Percentiles rank a stretch among this genome's conserved stretches.
Evolutionary conservation across 2,113 vertebrate species (phyloP).

Genomic region (Sapajus apella): DNA sequence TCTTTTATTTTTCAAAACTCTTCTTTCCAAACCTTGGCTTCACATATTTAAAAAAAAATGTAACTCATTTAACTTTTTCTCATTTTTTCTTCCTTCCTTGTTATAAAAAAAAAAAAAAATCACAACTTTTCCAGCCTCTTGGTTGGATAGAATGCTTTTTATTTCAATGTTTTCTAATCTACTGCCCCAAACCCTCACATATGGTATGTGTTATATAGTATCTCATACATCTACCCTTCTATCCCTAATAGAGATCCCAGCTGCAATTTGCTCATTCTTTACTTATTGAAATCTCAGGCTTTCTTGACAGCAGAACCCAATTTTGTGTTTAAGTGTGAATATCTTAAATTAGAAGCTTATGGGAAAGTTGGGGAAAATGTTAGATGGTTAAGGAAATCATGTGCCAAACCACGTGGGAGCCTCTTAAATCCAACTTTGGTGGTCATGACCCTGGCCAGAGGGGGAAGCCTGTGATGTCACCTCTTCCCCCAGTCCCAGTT

Average conservation of each 20-base stretch:
- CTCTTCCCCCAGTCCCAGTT: constrained; percentile 87
- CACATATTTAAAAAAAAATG: background rate
- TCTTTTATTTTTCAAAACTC: background rate
- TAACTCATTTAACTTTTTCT: background rate
- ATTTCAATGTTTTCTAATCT: constrained; percentile 44
- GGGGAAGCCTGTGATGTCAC: constrained; percentile 93
- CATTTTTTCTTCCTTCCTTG: background rate
- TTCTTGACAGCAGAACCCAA: constrained; percentile 39
- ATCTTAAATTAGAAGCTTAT: constrained; percentile 64
- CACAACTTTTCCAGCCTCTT: background rate
- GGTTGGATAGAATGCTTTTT: constrained; percentile 12
- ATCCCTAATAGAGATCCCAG: background rate
- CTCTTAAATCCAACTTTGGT: constrained; percentile 91
- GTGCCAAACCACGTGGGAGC: constrained; percentile 83
- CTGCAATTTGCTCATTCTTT: constrained; percentile 51
- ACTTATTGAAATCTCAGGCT: constrained; percentile 53
- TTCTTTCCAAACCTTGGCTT: background rate
- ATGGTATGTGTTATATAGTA: background rate
- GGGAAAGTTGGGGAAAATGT: constrained; percentile 50
- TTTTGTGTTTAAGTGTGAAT: constrained; percentile 61
- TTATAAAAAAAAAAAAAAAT: background rate
- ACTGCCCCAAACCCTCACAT: background rate
- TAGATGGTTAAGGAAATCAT: constrained; percentile 83
- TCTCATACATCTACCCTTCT: constrained; percentile 41
- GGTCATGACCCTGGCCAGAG: constrained; percentile 90